phyloP scores from a whole-genome alignment of 2,888 invertebrate species.

The Saturnia japonica region DNA sequence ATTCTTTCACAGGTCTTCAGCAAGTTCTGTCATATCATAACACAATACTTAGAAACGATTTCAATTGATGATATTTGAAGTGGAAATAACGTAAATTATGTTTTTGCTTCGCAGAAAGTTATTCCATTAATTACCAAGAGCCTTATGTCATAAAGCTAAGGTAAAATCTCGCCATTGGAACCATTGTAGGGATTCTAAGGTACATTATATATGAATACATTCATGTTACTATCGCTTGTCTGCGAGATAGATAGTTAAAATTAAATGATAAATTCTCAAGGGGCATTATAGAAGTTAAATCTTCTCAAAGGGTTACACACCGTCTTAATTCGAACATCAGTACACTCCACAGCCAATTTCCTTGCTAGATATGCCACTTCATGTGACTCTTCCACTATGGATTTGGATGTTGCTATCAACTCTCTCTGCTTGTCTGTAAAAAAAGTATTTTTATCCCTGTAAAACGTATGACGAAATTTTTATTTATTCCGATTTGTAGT shows the following conservation, averaged over 20 bases:
- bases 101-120: not conserved
- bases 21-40: slow-evolving; percentile 86
- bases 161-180: too few relatives aligned
- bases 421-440: slow-evolving; percentile 92
- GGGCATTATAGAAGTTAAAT: not conserved
- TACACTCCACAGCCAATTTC: slow-evolving; percentile 97
- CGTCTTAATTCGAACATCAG: slow-evolving; percentile 97
- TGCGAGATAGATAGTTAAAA: too few relatives aligned
- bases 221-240: too few relatives aligned
- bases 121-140: not conserved
- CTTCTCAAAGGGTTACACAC: slow-evolving; percentile 69
- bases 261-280: not conserved
- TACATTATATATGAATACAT: too few relatives aligned
- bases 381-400: slow-evolving; percentile 97
- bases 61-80: not conserved
- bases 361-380: slow-evolving; percentile 98
- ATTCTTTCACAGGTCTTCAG: slow-evolving; percentile 99
- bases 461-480: too few relatives aligned
- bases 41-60: too few relatives aligned
- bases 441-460: not conserved
- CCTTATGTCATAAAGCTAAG: too few relatives aligned
- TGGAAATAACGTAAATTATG: not conserved
- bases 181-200: not conserved
- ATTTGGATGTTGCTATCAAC: slow-evolving; percentile 97
- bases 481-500: too few relatives aligned